Conservation (phyloP, 2,797 vertebrate genomes). For the Premnoplex brunnescens region DNA sequence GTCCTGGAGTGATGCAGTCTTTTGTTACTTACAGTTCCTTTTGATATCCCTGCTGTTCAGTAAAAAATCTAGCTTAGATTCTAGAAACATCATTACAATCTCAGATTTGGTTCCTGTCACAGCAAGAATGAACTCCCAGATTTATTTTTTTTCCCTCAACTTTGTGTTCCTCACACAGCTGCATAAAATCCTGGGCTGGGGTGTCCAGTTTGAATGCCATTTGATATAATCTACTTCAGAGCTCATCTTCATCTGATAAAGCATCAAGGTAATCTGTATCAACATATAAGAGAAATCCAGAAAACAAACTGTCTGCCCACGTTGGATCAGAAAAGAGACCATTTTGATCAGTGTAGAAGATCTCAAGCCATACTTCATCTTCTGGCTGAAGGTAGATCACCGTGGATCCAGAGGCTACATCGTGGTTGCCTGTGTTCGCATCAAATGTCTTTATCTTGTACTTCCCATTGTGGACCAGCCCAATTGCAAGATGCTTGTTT, state of each 20-base stretch:
- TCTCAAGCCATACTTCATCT: conserved; percentile 98
- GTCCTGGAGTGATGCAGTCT: conserved; percentile 12
- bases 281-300: conserved; percentile 95
- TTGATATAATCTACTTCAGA: conserved; percentile 48
- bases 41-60: not conserved
- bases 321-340: conserved; percentile 94
- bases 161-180: not conserved
- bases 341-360: conserved; percentile 94
- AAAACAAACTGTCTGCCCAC: conserved; percentile 96
- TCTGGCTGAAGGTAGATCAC: conserved; percentile 92
- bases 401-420: conserved; percentile 93
- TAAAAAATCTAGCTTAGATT: conserved; percentile 13
- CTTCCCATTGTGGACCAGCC: conserved; percentile 92
- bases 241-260: conserved; percentile 85
- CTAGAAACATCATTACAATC: not conserved
- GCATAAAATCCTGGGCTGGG: not conserved
- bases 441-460: conserved; percentile 95
- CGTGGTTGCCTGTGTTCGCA: conserved; percentile 96
- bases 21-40: conserved; percentile 25
- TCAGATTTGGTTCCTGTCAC: not conserved
- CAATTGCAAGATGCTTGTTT: conserved; percentile 94
- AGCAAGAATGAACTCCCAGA: not conserved
- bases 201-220: not conserved
- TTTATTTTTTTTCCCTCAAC: not conserved
- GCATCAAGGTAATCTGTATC: conserved; percentile 92